phyloP scores from a whole-genome alignment of 2,113 vertebrate genomes.

The Pampusana beccarii region DNA sequence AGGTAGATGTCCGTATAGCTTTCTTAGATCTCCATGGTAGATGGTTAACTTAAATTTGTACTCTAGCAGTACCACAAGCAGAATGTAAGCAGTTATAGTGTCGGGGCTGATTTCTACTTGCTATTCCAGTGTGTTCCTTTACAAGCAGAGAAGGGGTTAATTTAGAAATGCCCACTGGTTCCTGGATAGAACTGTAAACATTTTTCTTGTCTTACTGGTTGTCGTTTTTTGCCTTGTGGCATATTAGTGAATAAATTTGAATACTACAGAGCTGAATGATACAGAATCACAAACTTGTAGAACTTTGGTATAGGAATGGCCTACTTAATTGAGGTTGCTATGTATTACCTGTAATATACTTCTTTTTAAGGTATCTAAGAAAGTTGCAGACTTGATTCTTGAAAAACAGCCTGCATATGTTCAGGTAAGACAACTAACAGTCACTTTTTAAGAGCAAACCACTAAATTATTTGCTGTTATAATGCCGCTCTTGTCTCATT shows the following conservation, averaged over 20 bases:
- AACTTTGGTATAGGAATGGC: neutral
- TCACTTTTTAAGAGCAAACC: neutral
- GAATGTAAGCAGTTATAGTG: neutral
- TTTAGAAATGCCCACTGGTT: neutral
- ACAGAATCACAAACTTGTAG: neutral
- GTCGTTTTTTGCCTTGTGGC: neutral
- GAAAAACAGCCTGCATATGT: conserved; percentile 98
- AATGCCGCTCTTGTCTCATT: neutral
- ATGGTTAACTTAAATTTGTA: neutral
- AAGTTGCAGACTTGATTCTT: conserved; percentile 97
- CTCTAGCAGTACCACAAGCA: neutral
- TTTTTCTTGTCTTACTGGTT: neutral
- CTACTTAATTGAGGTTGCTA: neutral
- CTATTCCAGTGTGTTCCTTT: neutral
- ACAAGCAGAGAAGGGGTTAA: neutral
- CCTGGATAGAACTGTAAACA: neutral
- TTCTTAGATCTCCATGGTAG: neutral
- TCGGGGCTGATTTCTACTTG: neutral
- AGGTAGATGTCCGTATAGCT: neutral
- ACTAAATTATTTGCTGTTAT: neutral
- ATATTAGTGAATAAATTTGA: neutral
- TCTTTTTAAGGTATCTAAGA: conserved; percentile 91
- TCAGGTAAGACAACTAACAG: conserved; percentile 84
- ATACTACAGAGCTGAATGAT: neutral
- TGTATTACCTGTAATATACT: neutral